phyloP scores from a whole-genome alignment of 2,113 vertebrate species.

The Cavia porcellus region DNA sequence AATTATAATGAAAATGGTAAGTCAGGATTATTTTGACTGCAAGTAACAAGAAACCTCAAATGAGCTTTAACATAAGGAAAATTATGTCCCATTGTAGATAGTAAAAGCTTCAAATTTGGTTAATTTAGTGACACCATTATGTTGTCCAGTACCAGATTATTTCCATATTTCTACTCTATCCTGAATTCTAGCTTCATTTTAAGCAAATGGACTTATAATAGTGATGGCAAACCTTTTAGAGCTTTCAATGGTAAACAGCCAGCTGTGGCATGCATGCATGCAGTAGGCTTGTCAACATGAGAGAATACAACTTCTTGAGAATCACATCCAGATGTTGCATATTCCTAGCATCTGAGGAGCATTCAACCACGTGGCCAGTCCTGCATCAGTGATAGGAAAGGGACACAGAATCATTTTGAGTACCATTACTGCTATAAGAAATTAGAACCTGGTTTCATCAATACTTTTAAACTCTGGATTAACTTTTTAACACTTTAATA shows the following conservation, averaged over 20 bases:
- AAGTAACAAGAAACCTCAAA: neutral
- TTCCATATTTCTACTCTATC: neutral
- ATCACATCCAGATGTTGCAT: neutral
- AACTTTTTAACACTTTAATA: neutral
- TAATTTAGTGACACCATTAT: neutral
- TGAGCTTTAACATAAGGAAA: neutral
- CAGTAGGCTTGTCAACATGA: neutral
- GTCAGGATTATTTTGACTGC: neutral
- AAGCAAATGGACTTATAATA: neutral
- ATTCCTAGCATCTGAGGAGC: neutral
- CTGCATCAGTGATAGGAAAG: neutral
- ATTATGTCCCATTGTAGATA: neutral
- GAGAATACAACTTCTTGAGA: neutral
- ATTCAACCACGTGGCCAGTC: neutral
- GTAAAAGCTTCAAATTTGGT: constrained; percentile 22
- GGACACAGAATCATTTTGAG: neutral
- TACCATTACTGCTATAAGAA: neutral
- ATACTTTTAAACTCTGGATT: neutral
- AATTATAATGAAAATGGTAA: neutral
- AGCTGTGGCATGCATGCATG: neutral
- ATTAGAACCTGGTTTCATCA: neutral
- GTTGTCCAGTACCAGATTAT: neutral
- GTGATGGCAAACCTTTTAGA: neutral
- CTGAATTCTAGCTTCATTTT: neutral
- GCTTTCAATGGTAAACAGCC: neutral